Evolutionary conservation across 2,888 invertebrate genomes (phyloP), one percentile per base, ranked within the genome.

Genomic region (Zaprionus lineosus): DNA sequence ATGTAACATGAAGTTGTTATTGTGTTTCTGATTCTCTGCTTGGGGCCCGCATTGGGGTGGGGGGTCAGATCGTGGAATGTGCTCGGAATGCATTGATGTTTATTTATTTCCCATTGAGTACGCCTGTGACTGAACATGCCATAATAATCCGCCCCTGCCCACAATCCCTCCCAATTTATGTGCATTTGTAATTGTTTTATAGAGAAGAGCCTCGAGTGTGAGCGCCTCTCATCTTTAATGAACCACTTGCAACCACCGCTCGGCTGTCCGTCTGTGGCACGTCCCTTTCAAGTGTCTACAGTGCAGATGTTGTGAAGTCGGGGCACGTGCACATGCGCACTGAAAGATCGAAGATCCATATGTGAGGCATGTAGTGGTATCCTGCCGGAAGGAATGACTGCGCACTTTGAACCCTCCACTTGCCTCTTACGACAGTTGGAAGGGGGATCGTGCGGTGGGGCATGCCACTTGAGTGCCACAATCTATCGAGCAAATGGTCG

Each of bases 321-420:
- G 43, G 65, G 75, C 85, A 83, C 84, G 86, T 61, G 83, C 83
- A 78, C 74, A 69, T 75, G 81, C 84, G 69, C 64, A 52, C 15
- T 33, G 37, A 36, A 28, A 46, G 52, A 43, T 55, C 52, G 46
- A 40, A 76, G 77, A 73, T 55, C 40, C 28, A 14, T n/a, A 50
- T 29, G 9, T 34, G 9, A 1, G 33, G 8, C 21, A 21, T 12
- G 8, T 19, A 36, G 29, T 41, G 40, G 36, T 52, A 65, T 85
- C 63, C 85, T 73, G 63, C 62, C 78, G 74, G 65, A 68, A 60
- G 61, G 58, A 37, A 29, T 33, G 57, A n/a, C 26, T 40, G 36
- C 26, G 15, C 40, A 41, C 57, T 33, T 41, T 34, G 3, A 26
- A 70, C 60, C 71, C 71, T 48, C 53, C 40, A 31, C 19, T 31